These are phyloP conservation scores for Cyprinella venusta DNA, from an alignment of 2,797 vertebrate species.

Conservation along the genomic window DNA sequence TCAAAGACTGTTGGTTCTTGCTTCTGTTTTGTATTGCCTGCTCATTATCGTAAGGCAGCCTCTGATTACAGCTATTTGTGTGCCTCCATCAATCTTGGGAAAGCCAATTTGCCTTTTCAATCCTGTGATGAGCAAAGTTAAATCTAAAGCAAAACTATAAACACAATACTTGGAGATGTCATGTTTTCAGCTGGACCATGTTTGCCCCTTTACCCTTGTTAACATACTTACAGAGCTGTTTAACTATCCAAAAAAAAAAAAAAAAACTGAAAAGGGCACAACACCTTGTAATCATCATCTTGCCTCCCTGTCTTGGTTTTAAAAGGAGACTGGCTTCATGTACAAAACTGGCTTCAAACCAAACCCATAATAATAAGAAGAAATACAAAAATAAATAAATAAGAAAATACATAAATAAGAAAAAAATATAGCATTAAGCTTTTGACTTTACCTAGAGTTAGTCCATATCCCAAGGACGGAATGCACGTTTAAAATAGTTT, in stretches of 20 bases:
- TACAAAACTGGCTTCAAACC: background rate
- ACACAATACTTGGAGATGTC: background rate
- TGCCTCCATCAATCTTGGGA: slow-evolving; percentile 71
- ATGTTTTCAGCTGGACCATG: slow-evolving; percentile 14
- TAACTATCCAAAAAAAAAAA: background rate
- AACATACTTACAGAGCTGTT: background rate
- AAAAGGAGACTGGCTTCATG: background rate
- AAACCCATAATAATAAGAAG: background rate
- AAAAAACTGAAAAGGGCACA: background rate
- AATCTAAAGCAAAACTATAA: slow-evolving; percentile 13
- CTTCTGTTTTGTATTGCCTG: slow-evolving; percentile 77
- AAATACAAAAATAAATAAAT: background rate
- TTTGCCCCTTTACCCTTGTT: slow-evolving; percentile 11
- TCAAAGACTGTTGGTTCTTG: slow-evolving; percentile 72
- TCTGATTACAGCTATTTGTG: slow-evolving; percentile 75
- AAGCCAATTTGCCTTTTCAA: slow-evolving; percentile 13
- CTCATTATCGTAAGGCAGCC: slow-evolving; percentile 70
- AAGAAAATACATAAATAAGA: background rate
- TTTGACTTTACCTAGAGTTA: background rate
- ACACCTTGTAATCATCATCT: background rate
- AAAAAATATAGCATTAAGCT: background rate
- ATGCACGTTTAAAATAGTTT: too few relatives aligned
- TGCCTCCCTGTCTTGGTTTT: background rate
- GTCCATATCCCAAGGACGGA: too few relatives aligned
- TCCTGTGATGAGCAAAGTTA: slow-evolving; percentile 18